Percentiles rank a stretch among this genome's conserved stretches.
Evolutionary conservation across 2,888 invertebrate genomes (phyloP).

Genomic region (Thyatira batis): DNA sequence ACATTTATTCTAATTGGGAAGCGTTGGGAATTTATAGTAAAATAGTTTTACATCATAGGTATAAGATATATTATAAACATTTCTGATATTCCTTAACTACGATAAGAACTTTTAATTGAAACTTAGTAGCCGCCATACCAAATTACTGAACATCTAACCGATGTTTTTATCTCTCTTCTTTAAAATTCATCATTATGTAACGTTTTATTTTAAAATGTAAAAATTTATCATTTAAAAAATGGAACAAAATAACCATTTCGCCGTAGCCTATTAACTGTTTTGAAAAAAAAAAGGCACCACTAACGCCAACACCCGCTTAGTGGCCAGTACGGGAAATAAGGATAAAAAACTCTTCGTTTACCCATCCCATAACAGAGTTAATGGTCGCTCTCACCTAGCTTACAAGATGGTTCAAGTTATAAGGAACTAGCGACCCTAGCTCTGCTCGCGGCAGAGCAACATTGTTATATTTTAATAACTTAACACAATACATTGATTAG

Average conservation of each 20-base stretch:
- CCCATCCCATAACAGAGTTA: conserved; percentile 61
- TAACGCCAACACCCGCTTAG: conserved; percentile 42
- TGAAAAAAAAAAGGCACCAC: conserved; percentile 34
- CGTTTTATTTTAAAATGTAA: background rate
- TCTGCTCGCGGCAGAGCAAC: background rate
- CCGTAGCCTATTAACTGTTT: conserved; percentile 44
- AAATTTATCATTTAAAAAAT: background rate
- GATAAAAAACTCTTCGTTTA: conserved; percentile 51
- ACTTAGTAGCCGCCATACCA: no score
- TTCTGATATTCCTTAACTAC: no score
- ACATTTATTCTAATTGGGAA: no score
- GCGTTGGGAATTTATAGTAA: no score
- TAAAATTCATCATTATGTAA: background rate
- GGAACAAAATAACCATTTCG: conserved; percentile 14
- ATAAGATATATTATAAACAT: no score
- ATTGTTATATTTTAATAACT: background rate
- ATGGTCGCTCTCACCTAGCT: conserved; percentile 51
- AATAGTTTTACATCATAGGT: no score
- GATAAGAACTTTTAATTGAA: no score
- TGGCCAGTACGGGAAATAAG: conserved; percentile 38
- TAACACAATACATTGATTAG: no score
- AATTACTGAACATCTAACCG: no score
- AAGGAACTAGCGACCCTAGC: background rate
- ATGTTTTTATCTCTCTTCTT: no score
- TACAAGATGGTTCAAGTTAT: conserved; percentile 19